These are phyloP conservation scores for Slavum lentiscoides DNA, from an alignment of 2,888 invertebrate genomes.

Conservation along the genomic window DNA sequence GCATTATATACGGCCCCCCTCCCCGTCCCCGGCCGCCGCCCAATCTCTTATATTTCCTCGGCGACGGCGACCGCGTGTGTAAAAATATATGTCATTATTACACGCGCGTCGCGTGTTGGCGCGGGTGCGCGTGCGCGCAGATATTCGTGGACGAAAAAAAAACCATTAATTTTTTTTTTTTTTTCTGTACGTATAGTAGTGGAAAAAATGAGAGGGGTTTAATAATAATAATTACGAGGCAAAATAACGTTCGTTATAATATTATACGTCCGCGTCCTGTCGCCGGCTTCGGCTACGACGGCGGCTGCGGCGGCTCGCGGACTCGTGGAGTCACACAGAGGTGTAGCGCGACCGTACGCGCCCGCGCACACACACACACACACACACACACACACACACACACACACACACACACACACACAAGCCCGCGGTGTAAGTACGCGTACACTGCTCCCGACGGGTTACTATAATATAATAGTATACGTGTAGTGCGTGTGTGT, in stretches of 20 bases:
- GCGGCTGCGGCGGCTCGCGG: neutral
- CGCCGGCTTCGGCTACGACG: no score
- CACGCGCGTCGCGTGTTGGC: no score
- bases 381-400: neutral
- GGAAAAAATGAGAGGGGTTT: slow-evolving; percentile 32
- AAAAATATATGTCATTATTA: no score
- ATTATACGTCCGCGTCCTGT: slow-evolving; percentile 6
- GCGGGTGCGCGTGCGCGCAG: no score
- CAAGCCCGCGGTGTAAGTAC: neutral
- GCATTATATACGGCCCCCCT: no score
- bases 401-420: no score
- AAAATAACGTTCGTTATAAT: slow-evolving; percentile 33
- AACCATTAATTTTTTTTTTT: neutral
- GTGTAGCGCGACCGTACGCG: neutral
- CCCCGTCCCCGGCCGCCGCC: no score
- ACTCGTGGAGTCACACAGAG: neutral
- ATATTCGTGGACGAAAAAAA: neutral
- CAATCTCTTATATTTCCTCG: no score
- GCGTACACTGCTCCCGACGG: no score
- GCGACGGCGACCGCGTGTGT: no score
- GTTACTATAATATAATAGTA: no score
- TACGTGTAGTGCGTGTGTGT: neutral
- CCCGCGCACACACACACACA: no score
- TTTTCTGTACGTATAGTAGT: neutral
- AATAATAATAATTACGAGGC: slow-evolving; percentile 41